Base-by-base conservation (phyloP, 2,113 vertebrate genomes). In the Emberiza fucata region DNA sequence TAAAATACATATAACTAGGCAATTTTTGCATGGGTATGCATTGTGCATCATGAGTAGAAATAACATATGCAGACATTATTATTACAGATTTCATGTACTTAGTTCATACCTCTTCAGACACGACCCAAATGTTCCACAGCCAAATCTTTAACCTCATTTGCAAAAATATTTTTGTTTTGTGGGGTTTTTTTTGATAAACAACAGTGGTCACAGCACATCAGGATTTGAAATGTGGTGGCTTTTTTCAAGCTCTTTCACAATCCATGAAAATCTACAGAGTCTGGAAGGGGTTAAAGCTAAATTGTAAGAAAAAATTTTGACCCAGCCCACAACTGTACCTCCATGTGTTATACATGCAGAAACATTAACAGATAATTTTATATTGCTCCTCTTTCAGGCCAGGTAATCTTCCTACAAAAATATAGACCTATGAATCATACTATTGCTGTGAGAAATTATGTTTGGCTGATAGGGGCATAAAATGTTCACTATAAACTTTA, bases 361-460 rank as follows among this genome's bases (percentile, higher is more conserved):
- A 92, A n/a, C 8, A 22, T 45, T 63, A 63, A 39, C 28, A 78
- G 27, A 10, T 54, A 11, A 59, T 80, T 89, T 81, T 27, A 87
- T 19, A 51, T 86, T 64, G 23, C 31, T 48, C 31, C 27, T n/a
- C 56, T 73, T 91, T 60, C 61, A 63, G 53, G 18, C 61, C 40
- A 29, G 11, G n/a, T 90, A 92, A 76, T 77, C 45, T 85, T 95
- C 79, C 69, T 75, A 69, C 72, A 90, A 91, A 85, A 71, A 28
- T 3, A 15, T 25, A 91, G 69, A 47, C 25, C 71, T 70, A 29
- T 57, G 54, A 57, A 80, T 72, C 53, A 37, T 86, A 50, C 50
- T 88, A 37, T 86, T 92, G 47, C 81, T 89, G 39, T 12, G 18
- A 1, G 2, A 92, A 69, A 65, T 47, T 42, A 40, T 1, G 2